These are phyloP conservation scores for Drosophila trichaetosa DNA, from an alignment of 2,888 invertebrate species.

Conservation along the genomic window DNA sequence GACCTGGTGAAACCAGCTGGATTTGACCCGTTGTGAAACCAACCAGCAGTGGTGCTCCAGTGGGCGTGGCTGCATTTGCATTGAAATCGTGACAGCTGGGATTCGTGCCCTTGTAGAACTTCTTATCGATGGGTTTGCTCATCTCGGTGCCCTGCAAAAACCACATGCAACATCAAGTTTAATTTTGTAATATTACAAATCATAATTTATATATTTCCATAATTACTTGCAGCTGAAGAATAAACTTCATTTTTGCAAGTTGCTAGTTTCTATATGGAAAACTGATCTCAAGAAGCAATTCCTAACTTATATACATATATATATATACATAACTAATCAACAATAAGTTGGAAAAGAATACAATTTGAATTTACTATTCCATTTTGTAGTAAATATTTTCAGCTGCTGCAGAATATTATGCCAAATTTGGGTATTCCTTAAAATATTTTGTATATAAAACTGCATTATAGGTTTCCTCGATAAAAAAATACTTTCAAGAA, in stretches of 20 bases:
- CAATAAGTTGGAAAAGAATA: neutral
- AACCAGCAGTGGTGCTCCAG: constrained; percentile 95
- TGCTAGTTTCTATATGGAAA: neutral
- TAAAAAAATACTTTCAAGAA: neutral
- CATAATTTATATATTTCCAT: neutral
- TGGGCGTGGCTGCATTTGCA: constrained; percentile 91
- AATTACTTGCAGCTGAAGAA: neutral
- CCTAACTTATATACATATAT: no score
- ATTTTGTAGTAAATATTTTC: neutral
- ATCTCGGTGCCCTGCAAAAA: constrained; percentile 93
- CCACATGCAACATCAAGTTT: neutral
- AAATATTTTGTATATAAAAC: neutral
- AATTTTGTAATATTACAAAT: neutral
- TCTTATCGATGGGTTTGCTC: constrained; percentile 98
- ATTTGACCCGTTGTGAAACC: constrained; percentile 99
- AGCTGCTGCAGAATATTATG: neutral
- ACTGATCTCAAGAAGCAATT: neutral
- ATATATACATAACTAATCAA: neutral
- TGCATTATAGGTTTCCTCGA: neutral
- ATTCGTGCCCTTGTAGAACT: constrained; percentile 99
- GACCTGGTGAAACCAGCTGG: constrained; percentile 98
- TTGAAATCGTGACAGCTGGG: constrained; percentile 99
- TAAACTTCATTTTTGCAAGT: neutral
- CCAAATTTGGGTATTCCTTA: neutral
- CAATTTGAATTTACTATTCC: neutral